Percentiles rank a stretch among this genome's conserved stretches.
phyloP scores from a whole-genome alignment of 2,113 vertebrate species.

The Prochilodus magdalenae region DNA sequence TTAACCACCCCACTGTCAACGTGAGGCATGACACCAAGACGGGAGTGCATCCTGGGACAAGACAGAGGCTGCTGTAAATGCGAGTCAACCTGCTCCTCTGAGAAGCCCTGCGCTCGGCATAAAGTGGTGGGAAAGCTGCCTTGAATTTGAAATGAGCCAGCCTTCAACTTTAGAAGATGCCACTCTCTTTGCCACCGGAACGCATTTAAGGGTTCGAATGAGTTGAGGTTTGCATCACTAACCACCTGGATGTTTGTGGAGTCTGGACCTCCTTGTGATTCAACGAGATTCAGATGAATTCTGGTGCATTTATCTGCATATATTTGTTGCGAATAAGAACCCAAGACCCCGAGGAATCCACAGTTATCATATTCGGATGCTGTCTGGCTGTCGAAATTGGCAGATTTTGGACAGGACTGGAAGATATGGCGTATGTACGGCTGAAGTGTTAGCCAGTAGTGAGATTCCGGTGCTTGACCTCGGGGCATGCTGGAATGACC shows the following conservation, averaged over 20 bases:
- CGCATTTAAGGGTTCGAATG: neutral
- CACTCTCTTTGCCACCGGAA: neutral
- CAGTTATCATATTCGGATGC: conserved; percentile 15
- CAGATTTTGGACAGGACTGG: too few relatives aligned
- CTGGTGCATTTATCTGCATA: neutral
- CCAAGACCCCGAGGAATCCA: conserved; percentile 1
- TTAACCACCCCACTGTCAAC: neutral
- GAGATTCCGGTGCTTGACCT: too few relatives aligned
- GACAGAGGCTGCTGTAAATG: neutral
- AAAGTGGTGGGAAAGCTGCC: neutral
- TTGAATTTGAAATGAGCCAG: neutral
- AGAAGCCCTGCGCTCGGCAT: neutral
- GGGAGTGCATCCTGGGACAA: neutral
- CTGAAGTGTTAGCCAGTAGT: neutral
- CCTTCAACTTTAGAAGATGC: neutral
- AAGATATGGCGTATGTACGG: too few relatives aligned
- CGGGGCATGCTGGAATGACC: neutral
- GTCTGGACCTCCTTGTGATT: neutral
- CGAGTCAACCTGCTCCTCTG: neutral
- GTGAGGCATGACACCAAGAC: neutral
- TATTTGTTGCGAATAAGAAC: neutral
- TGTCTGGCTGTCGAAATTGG: neutral
- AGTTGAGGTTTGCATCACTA: neutral
- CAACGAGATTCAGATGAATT: neutral
- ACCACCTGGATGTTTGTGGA: neutral